Conservation (phyloP, 2,888 invertebrate species). For the Unio pictorum region DNA sequence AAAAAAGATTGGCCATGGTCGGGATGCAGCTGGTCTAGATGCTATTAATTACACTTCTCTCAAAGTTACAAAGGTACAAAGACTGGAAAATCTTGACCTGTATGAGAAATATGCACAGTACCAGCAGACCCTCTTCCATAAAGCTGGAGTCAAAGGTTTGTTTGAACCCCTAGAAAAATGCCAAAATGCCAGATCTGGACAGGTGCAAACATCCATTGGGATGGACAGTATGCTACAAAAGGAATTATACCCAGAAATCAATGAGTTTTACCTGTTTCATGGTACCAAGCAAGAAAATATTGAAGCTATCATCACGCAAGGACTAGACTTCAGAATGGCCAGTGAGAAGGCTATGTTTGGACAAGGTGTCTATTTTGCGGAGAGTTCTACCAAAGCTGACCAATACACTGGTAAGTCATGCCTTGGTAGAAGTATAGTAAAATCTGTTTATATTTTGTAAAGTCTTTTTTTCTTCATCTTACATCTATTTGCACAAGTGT, state of each 20-base stretch:
- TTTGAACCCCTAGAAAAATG: constrained; percentile 7
- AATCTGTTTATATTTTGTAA: too few species aligned
- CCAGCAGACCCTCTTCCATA: constrained; percentile 37
- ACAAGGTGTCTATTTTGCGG: constrained; percentile 44
- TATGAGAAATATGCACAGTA: constrained; percentile 42
- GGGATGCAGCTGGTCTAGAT: constrained; percentile 40
- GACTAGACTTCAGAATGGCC: constrained; percentile 41
- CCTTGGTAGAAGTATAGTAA: too few species aligned
- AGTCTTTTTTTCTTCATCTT: too few species aligned
- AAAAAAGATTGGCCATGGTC: constrained; percentile 39
- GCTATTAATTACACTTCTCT: constrained; percentile 21
- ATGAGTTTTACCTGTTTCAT: constrained; percentile 51
- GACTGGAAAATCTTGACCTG: constrained; percentile 50
- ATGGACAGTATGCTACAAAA: constrained; percentile 10
- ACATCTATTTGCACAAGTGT: too few species aligned
- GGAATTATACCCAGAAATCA: constrained; percentile 36
- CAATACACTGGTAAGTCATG: constrained; percentile 45
- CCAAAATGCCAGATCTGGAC: not conserved
- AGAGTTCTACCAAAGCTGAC: constrained; percentile 55
- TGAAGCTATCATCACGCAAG: constrained; percentile 25
- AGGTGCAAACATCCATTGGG: constrained; percentile 4
- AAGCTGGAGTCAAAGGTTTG: constrained; percentile 15
- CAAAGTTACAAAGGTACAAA: constrained; percentile 44
- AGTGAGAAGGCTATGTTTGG: constrained; percentile 38
- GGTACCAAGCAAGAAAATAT: constrained; percentile 36